Conservation (phyloP, 2,113 vertebrate genomes). For the Gasterosteus aculeatus region DNA sequence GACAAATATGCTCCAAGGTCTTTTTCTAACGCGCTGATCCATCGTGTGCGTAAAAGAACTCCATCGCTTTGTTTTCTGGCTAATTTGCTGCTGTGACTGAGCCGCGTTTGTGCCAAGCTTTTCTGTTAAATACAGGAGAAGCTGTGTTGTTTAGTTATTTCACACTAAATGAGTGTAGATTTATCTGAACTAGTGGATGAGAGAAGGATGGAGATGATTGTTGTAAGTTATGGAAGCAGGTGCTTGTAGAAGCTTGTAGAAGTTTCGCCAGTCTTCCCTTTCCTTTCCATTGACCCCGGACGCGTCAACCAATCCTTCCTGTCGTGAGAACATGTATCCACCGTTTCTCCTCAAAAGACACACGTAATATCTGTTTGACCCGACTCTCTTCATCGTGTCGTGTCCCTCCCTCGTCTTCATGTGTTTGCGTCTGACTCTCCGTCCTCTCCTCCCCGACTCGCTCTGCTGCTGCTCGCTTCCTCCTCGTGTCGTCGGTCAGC, state of each 20-base stretch:
- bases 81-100: slow-evolving; percentile 35
- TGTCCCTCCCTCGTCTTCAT: neutral
- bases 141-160: neutral
- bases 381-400: neutral
- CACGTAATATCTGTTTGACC: neutral
- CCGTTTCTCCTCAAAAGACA: neutral
- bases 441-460: neutral
- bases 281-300: neutral
- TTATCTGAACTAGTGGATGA: too few species aligned
- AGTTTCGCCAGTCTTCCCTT: neutral
- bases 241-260: neutral
- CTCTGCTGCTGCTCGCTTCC: neutral
- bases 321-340: neutral
- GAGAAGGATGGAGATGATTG: neutral
- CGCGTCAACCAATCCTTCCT: neutral
- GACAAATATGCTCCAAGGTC: too few species aligned
- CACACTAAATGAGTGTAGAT: too few species aligned
- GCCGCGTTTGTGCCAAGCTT: neutral
- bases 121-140: neutral
- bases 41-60: slow-evolving; percentile 12
- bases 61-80: slow-evolving; percentile 7
- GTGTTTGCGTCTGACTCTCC: neutral
- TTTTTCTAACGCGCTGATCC: neutral
- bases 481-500: neutral
- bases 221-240: slow-evolving; percentile 18